Evolutionary conservation across 2,888 invertebrate genomes (phyloP).

Genomic region (Andrena bicolor): DNA sequence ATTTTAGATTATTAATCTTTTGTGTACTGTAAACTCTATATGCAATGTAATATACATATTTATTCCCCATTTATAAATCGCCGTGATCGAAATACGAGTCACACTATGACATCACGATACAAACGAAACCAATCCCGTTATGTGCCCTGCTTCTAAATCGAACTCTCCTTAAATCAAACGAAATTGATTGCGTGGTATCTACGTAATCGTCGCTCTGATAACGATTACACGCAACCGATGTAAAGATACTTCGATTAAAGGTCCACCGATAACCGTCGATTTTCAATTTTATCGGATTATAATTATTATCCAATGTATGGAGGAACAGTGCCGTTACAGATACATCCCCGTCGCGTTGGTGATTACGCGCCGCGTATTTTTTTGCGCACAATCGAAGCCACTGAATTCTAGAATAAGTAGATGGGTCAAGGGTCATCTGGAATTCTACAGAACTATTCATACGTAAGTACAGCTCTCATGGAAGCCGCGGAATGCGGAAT

Average conservation of each 20-base stretch:
- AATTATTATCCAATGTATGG: not conserved
- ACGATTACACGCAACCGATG: not conserved
- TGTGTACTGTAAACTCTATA: not conserved
- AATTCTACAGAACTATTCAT: constrained; percentile 44
- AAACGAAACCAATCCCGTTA: too few species aligned
- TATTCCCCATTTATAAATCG: not conserved
- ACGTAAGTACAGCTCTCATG: constrained; percentile 15
- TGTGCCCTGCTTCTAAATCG: not conserved
- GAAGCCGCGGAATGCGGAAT: constrained; percentile 24
- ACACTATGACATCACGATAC: not conserved
- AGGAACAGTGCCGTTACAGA: not conserved
- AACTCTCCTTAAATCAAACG: not conserved
- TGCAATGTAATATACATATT: constrained; percentile 1
- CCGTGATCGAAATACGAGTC: too few species aligned
- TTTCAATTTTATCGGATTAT: not conserved
- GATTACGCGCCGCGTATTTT: not conserved
- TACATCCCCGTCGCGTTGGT: not conserved
- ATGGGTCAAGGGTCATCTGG: constrained; percentile 43
- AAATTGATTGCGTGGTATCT: not conserved
- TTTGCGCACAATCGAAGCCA: constrained; percentile 16
- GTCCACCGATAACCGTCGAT: not conserved
- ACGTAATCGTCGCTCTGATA: not conserved
- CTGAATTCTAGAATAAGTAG: constrained; percentile 35
- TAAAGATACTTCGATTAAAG: not conserved
- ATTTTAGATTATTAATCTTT: constrained; percentile 12